Evolutionary conservation across 2,888 invertebrate genomes (phyloP).

Genomic region (Perizoma flavofasciatum): DNA sequence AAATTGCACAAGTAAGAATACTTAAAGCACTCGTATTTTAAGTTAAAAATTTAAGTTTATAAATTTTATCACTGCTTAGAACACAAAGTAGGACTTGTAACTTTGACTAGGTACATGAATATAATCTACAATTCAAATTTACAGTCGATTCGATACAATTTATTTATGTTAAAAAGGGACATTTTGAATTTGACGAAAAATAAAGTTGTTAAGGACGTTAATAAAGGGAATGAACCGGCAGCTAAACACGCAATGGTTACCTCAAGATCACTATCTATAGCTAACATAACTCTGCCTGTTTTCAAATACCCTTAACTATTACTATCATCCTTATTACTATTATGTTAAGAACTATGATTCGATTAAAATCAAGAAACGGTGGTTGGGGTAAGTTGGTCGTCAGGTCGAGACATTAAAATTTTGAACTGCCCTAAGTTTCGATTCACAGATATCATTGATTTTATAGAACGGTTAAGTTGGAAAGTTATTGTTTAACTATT

Average conservation of each 20-base stretch:
- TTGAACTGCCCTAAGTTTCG: conserved; percentile 45
- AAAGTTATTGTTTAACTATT: conserved; percentile 16
- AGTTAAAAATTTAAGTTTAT: too few species aligned
- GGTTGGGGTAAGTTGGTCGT: conserved; percentile 34
- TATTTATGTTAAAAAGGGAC: conserved; percentile 58
- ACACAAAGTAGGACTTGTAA: background rate
- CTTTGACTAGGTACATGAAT: background rate
- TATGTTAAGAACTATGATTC: conserved; percentile 27
- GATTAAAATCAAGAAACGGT: conserved; percentile 20
- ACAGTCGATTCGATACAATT: conserved; percentile 59
- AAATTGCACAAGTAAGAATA: too few species aligned
- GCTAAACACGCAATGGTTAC: conserved; percentile 65
- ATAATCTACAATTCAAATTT: conserved; percentile 65
- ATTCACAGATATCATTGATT: conserved; percentile 35
- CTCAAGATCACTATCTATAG: conserved; percentile 65
- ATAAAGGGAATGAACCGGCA: conserved; percentile 57
- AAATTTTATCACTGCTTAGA: background rate
- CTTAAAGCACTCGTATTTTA: too few species aligned
- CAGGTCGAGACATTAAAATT: conserved; percentile 60
- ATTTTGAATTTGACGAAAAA: conserved; percentile 68
- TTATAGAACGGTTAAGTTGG: conserved; percentile 23
- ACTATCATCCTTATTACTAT: conserved; percentile 48
- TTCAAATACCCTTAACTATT: conserved; percentile 43
- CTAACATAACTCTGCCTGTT: conserved; percentile 58
- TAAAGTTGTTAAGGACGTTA: conserved; percentile 71